phyloP scores from a whole-genome alignment of 2,888 invertebrate species.

The Aspidiotus destructor region DNA sequence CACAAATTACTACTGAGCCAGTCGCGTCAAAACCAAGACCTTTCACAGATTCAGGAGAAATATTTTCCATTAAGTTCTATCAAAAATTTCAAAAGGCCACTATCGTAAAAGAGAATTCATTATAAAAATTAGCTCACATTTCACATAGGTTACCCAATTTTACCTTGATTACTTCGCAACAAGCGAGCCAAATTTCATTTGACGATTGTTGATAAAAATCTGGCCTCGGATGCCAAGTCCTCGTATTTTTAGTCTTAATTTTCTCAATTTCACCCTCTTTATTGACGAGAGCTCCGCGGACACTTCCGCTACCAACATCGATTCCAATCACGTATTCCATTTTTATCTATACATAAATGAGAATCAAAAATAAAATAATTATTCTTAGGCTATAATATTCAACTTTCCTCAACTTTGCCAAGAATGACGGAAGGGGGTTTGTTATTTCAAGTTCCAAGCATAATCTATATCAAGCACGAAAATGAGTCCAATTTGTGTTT shows the following conservation, averaged over 20 bases:
- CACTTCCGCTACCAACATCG: conserved; percentile 90
- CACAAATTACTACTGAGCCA: conserved; percentile 79
- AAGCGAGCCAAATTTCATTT: conserved; percentile 74
- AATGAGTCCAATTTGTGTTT: too few relatives aligned
- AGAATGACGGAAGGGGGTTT: too few relatives aligned
- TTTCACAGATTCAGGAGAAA: conserved; percentile 46
- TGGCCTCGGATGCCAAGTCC: conserved; percentile 65
- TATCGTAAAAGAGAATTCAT: not conserved
- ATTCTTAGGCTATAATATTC: too few relatives aligned
- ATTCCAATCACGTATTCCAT: conserved; percentile 53
- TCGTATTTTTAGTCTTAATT: conserved; percentile 54
- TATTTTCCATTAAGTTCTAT: conserved; percentile 17
- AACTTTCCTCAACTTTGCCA: too few relatives aligned
- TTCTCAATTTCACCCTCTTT: conserved; percentile 57
- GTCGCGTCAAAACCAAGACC: conserved; percentile 94
- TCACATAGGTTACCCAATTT: conserved; percentile 33
- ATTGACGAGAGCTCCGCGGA: conserved; percentile 68
- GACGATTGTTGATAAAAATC: conserved; percentile 86
- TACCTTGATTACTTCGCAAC: conserved; percentile 66
- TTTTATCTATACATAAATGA: not conserved
- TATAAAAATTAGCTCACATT: conserved; percentile 1
- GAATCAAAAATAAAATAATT: too few relatives aligned
- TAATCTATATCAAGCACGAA: too few relatives aligned
- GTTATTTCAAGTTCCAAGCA: too few relatives aligned
- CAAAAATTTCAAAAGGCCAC: not conserved